Evolutionary conservation across 2,797 vertebrate species (phyloP).

Genomic region (Tangara arthus): DNA sequence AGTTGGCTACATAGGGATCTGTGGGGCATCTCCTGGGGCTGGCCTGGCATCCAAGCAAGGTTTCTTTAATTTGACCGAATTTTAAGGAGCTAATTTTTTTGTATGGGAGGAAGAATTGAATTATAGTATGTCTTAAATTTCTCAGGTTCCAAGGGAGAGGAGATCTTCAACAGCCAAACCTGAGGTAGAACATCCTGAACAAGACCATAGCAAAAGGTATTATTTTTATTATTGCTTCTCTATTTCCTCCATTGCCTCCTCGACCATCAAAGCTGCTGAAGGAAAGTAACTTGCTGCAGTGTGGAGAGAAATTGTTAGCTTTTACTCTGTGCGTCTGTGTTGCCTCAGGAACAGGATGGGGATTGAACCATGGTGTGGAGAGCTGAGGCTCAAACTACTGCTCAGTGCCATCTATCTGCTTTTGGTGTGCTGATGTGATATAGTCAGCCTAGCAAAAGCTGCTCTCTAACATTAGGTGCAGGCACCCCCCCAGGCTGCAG

Average conservation of each 20-base stretch:
- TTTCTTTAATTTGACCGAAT: neutral
- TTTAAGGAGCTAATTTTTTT: neutral
- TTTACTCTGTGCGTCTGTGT: neutral
- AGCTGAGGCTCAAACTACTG: neutral
- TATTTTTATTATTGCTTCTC: neutral
- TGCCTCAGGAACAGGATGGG: neutral
- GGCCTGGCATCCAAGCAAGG: neutral
- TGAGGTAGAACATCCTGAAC: conserved; percentile 88
- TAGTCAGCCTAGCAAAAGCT: neutral
- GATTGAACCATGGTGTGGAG: neutral
- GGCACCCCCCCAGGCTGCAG: accelerated
- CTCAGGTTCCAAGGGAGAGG: conserved; percentile 93
- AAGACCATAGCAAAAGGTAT: conserved; percentile 97
- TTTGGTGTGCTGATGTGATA: neutral
- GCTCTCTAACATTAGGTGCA: neutral
- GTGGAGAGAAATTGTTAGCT: neutral
- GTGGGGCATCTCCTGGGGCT: accelerated
- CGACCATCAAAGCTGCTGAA: neutral
- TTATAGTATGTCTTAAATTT: neutral
- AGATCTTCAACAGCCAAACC: conserved; percentile 86
- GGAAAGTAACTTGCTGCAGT: neutral
- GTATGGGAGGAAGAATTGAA: neutral
- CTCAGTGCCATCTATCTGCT: neutral
- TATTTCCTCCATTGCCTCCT: neutral
- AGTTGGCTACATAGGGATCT: accelerated